Conservation (phyloP, 1,140 invertebrate species). For the Ephestia elutella region DNA sequence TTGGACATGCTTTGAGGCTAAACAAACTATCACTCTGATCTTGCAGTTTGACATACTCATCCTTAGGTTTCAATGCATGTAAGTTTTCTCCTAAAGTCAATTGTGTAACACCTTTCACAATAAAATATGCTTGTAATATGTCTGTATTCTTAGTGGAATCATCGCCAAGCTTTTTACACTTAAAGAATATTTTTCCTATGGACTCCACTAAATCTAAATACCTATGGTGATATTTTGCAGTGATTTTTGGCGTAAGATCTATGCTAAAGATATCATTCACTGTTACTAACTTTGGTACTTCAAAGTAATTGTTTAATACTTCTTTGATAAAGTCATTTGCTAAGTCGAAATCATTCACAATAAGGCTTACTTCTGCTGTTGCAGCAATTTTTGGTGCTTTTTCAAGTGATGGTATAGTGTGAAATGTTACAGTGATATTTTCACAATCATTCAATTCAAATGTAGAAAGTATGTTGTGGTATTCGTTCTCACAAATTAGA, state of each 20-base stretch:
- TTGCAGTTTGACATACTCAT: constrained; percentile 38
- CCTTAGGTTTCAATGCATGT: constrained; percentile 57
- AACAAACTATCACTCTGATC: constrained; percentile 13
- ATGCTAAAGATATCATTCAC: constrained; percentile 63
- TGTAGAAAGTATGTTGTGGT: constrained; percentile 42
- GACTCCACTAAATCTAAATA: constrained; percentile 61
- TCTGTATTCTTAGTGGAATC: constrained; percentile 16
- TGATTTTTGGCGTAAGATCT: constrained; percentile 50
- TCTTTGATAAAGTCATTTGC: constrained; percentile 65
- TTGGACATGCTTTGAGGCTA: constrained; percentile 47
- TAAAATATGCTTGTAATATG: constrained; percentile 49
- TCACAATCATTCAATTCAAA: constrained; percentile 37
- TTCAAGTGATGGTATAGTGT: constrained; percentile 50
- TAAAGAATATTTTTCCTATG: constrained; percentile 54
- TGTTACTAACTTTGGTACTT: constrained; percentile 58
- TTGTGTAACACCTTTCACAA: constrained; percentile 65
- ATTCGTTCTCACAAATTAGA: constrained; percentile 52
- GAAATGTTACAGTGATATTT: constrained; percentile 43
- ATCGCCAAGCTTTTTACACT: constrained; percentile 54
- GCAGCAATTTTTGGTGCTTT: constrained; percentile 58
- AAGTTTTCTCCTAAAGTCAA: constrained; percentile 59
- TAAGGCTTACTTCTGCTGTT: constrained; percentile 48
- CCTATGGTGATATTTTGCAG: constrained; percentile 59
- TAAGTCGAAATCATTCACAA: constrained; percentile 59
- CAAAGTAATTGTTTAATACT: constrained; percentile 65